These are phyloP conservation scores for Xiphorhynchus elegans DNA, from an alignment of 2,113 vertebrate species.

Conservation along the genomic window DNA sequence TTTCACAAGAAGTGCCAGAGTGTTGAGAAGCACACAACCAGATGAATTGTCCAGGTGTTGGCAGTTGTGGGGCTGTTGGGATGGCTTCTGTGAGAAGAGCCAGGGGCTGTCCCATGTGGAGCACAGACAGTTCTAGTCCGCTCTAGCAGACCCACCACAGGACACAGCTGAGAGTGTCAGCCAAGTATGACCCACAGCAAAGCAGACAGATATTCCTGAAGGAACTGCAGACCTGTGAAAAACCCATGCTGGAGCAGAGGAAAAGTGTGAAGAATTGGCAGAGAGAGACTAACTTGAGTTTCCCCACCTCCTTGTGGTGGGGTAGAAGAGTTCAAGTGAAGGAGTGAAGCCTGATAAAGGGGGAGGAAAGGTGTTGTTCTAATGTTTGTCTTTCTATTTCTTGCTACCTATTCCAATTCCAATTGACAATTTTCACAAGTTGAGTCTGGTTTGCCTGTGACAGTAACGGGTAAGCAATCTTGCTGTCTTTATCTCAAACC, in stretches of 20 bases:
- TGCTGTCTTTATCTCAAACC: not conserved
- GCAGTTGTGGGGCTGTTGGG: not conserved
- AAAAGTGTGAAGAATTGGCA: not conserved
- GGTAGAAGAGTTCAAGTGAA: not conserved
- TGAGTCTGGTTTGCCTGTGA: not conserved
- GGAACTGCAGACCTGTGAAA: not conserved
- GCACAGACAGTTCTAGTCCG: not conserved
- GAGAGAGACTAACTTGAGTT: not conserved
- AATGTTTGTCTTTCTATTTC: not conserved
- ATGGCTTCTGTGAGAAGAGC: not conserved
- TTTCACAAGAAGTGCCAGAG: not conserved
- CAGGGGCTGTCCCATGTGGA: fast-evolving
- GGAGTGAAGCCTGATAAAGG: not conserved
- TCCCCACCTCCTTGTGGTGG: fast-evolving
- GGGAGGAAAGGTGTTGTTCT: not conserved
- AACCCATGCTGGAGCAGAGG: not conserved
- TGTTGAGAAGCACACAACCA: not conserved
- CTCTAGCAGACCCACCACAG: not conserved
- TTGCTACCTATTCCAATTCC: not conserved
- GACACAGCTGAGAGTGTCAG: not conserved
- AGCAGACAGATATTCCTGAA: not conserved
- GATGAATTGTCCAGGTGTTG: not conserved
- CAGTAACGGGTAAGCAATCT: not conserved
- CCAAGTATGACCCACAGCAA: not conserved
- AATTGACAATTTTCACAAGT: not conserved